A percentile compares a stretch with the other conserved stretches of the same genome.
These are phyloP conservation scores for Vicugna pacos DNA, from an alignment of 2,113 vertebrate genomes.

Conservation along the genomic window DNA sequence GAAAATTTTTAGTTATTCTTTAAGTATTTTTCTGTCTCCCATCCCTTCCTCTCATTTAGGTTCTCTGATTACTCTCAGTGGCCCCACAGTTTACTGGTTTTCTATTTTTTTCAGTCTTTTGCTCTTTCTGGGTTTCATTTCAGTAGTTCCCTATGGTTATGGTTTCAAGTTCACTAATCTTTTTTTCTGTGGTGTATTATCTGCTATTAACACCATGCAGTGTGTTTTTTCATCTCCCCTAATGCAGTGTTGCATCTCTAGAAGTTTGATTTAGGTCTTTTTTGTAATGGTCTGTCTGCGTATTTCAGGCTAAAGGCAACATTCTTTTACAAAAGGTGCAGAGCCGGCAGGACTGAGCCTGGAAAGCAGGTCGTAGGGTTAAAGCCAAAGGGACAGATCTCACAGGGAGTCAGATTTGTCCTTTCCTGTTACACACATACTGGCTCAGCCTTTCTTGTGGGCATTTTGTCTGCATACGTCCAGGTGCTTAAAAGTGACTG, in stretches of 20 bases:
- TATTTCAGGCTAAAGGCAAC: background rate
- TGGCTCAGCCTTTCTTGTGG: background rate
- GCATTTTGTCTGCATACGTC: background rate
- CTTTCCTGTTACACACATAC: too few species aligned
- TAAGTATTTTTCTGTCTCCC: background rate
- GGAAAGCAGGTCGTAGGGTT: too few species aligned
- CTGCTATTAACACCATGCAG: background rate
- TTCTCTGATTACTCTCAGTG: background rate
- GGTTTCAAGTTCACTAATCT: background rate
- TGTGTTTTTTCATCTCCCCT: background rate
- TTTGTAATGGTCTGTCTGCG: background rate
- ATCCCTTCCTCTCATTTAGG: background rate
- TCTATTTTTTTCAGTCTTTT: background rate
- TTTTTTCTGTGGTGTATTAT: background rate
- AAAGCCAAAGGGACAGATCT: too few species aligned
- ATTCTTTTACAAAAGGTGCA: too few species aligned
- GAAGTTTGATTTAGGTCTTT: background rate
- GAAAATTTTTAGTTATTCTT: background rate
- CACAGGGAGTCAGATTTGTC: too few species aligned
- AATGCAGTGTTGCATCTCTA: background rate
- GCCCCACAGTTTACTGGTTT: accelerated
- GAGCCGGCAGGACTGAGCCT: too few species aligned
- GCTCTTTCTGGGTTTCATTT: background rate
- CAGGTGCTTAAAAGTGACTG: background rate
- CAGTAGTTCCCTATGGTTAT: background rate